Evolutionary conservation across 2,797 vertebrate genomes (phyloP).

Genomic region (Basileuterus tristriatus): DNA sequence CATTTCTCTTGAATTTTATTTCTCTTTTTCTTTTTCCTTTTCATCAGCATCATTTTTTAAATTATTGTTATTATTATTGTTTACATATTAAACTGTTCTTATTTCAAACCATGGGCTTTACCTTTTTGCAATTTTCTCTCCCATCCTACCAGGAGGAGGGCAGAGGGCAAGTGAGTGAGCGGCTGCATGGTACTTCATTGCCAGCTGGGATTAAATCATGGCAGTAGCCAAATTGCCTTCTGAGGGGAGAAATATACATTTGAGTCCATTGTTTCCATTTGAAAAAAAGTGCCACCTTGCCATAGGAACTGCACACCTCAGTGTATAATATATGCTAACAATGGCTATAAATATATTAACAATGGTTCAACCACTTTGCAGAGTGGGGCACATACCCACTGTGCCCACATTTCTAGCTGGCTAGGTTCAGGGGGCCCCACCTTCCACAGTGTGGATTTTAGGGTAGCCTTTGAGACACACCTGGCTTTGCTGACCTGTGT

Average conservation of each 20-base stretch:
- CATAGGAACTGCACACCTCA: not conserved
- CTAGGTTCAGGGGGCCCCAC: not conserved
- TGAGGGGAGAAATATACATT: not conserved
- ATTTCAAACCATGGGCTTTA: no score
- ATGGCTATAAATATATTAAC: not conserved
- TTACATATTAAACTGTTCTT: not conserved
- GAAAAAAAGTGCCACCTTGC: not conserved
- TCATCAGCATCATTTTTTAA: not conserved
- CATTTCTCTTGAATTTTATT: not conserved
- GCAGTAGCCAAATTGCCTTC: not conserved
- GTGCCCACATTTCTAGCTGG: not conserved
- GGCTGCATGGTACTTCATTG: not conserved
- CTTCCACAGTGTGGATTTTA: not conserved
- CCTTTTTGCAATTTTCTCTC: not conserved
- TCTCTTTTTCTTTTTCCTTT: not conserved
- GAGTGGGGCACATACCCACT: not conserved
- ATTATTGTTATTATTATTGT: not conserved
- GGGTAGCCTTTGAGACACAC: not conserved
- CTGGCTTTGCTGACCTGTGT: not conserved
- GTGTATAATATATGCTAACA: not conserved
- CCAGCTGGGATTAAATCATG: not conserved
- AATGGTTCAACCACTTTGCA: not conserved
- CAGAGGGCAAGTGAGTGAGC: accelerated
- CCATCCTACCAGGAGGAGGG: not conserved
- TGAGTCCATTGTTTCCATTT: not conserved